These are phyloP conservation scores for Callionymus lyra DNA, from an alignment of 2,113 vertebrate genomes.

Conservation along the genomic window DNA sequence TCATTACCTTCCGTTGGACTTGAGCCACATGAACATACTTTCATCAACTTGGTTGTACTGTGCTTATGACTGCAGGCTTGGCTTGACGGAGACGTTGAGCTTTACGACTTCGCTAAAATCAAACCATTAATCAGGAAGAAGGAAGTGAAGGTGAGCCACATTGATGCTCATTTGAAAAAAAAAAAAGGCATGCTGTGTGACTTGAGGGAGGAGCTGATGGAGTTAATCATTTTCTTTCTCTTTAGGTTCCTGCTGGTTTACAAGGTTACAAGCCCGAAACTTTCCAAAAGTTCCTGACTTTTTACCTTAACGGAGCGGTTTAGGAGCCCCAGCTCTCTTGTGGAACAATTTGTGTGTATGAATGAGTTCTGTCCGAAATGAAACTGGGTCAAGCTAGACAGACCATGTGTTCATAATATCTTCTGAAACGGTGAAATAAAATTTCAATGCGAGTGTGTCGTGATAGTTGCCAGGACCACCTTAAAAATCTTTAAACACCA, in stretches of 20 bases:
- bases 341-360: no score
- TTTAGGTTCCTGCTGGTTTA: conserved; percentile 81
- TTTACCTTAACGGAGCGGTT: conserved; percentile 80
- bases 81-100: conserved; percentile 71
- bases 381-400: no score
- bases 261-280: conserved; percentile 79
- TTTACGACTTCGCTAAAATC: conserved; percentile 75
- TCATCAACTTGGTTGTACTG: background rate
- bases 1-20: background rate
- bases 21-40: background rate
- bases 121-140: conserved; percentile 73
- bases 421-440: no score
- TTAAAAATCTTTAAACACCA: no score
- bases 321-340: conserved; percentile 8
- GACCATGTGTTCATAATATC: no score
- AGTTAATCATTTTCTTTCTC: background rate
- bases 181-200: background rate
- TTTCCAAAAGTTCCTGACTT: conserved; percentile 87
- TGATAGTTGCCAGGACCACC: no score
- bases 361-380: no score
- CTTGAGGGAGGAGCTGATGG: background rate
- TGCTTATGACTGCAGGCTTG: conserved; percentile 65
- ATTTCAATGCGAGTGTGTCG: no score
- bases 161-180: background rate
- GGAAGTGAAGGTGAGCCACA: conserved; percentile 68